Conservation (phyloP, 2,888 invertebrate genomes). For the Agapetus fuscipes region DNA sequence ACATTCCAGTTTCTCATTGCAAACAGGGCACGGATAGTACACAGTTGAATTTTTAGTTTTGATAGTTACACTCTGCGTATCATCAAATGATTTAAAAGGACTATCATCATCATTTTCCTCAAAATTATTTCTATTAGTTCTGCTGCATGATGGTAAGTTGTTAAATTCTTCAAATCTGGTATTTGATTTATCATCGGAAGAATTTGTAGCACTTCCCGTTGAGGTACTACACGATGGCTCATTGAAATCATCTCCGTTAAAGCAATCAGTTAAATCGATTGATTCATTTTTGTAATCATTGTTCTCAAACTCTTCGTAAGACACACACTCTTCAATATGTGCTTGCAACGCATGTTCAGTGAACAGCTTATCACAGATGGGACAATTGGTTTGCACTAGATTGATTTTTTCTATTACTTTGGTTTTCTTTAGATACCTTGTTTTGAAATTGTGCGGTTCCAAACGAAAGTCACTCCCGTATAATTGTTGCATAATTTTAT, state of each 20-base stretch:
- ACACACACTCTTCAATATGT: conserved; percentile 40
- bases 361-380: conserved; percentile 37
- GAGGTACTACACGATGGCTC: no score
- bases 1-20: neutral
- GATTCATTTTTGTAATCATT: conserved; percentile 1
- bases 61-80: no score
- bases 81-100: neutral
- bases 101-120: conserved; percentile 4
- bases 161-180: neutral
- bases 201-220: no score
- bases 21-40: neutral
- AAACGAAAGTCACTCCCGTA: conserved; percentile 34
- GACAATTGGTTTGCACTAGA: conserved; percentile 31
- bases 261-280: conserved; percentile 10
- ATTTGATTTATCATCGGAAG: no score
- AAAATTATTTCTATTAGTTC: conserved; percentile 1
- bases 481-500: conserved; percentile 31
- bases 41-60: no score
- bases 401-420: neutral
- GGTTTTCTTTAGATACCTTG: neutral
- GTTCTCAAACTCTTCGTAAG: conserved; percentile 5
- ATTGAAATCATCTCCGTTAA: conserved; percentile 31
- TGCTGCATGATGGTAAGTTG: neutral
- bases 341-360: conserved; percentile 31
- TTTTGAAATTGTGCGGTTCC: conserved; percentile 9